Evolutionary conservation across 2,797 vertebrate genomes (phyloP).

Genomic region (Acomys russatus): DNA sequence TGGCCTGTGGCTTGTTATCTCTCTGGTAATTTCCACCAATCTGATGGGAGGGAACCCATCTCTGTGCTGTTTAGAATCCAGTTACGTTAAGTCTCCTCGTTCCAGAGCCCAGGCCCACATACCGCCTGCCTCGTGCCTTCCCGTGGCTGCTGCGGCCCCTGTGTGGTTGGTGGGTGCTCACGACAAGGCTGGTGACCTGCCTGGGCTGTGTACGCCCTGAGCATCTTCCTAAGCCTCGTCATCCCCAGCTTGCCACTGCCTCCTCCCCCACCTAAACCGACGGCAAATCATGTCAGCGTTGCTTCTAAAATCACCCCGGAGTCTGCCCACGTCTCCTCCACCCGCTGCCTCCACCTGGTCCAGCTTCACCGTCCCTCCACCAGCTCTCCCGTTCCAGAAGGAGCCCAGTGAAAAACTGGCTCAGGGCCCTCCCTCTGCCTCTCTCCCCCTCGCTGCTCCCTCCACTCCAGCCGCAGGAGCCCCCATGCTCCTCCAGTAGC

Average conservation of each 20-base stretch:
- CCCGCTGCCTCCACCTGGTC: neutral
- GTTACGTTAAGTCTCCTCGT: neutral
- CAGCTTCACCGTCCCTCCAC: neutral
- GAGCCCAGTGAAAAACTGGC: neutral
- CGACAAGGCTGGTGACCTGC: neutral
- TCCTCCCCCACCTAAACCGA: neutral
- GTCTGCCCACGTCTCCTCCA: neutral
- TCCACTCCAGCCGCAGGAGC: fast-evolving
- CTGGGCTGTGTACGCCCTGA: neutral
- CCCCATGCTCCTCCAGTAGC: neutral
- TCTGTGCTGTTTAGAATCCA: neutral
- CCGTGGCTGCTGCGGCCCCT: neutral
- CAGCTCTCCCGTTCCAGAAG: neutral
- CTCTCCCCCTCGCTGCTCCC: neutral
- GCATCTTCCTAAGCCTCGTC: neutral
- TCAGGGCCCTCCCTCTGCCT: neutral
- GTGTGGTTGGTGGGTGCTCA: no score
- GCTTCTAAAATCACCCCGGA: neutral
- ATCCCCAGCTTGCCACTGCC: neutral
- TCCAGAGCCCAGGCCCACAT: neutral
- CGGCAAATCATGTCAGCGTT: neutral
- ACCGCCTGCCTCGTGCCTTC: neutral
- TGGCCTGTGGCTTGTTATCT: neutral
- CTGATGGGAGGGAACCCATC: neutral
- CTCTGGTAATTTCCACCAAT: neutral